A percentile compares a stretch with the other conserved stretches of the same genome.
Evolutionary conservation across 2,797 vertebrate genomes (phyloP).

Genomic region (Hylomyscus alleni): DNA sequence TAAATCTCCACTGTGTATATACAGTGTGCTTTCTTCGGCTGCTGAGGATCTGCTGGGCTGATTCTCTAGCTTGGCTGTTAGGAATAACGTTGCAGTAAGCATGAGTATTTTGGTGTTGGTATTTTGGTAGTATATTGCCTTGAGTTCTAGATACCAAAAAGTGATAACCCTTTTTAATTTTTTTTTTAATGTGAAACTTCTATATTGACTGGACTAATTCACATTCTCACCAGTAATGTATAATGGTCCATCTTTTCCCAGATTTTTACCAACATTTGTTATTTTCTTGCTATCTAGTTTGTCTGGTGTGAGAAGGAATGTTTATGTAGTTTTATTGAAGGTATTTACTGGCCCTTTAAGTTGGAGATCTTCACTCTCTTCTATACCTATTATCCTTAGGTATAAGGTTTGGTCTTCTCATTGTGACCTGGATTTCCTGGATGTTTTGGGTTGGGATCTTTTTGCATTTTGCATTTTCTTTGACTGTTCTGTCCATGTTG

Average conservation of each 20-base stretch:
- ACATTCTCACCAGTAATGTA: neutral
- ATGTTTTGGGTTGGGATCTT: no score
- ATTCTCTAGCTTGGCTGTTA: neutral
- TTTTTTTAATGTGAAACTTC: neutral
- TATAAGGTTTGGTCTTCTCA: no score
- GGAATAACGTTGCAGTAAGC: neutral
- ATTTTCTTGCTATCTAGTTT: neutral
- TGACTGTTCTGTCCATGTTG: no score
- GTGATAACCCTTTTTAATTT: neutral
- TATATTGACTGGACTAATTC: neutral
- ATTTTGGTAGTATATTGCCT: neutral
- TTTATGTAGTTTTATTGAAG: neutral
- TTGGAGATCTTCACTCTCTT: no score
- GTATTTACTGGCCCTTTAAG: no score
- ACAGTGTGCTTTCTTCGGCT: neutral
- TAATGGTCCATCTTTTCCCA: neutral
- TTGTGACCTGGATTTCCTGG: no score
- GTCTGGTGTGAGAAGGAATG: neutral
- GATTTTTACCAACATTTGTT: neutral
- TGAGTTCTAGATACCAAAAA: neutral
- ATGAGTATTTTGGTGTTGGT: neutral
- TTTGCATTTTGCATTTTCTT: no score
- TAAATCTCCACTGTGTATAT: neutral
- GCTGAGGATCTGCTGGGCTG: neutral
- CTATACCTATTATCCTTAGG: no score